Evolutionary conservation across 1,140 invertebrate genomes (phyloP).

Genomic region (Mamestra configurata): DNA sequence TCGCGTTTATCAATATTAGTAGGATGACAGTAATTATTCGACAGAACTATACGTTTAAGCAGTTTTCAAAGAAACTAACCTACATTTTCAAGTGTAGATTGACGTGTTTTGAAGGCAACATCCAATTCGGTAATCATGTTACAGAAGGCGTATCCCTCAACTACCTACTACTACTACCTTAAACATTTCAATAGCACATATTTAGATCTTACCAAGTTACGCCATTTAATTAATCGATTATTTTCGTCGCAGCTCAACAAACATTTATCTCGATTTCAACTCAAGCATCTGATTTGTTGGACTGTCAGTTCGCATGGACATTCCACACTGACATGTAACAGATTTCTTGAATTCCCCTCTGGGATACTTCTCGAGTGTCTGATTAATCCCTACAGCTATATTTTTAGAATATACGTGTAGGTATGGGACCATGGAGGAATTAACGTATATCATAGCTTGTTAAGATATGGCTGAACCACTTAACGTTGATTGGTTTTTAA

Average conservation of each 20-base stretch:
- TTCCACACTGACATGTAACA: slow-evolving; percentile 45
- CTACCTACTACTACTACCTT: neutral
- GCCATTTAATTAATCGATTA: slow-evolving; percentile 33
- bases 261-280: slow-evolving; percentile 24
- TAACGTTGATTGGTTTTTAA: slow-evolving; percentile 50
- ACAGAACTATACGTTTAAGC: too few species aligned
- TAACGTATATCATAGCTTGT: slow-evolving; percentile 48
- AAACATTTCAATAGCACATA: neutral
- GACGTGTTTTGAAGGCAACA: neutral
- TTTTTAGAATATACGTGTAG: slow-evolving; percentile 47
- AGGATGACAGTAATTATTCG: too few species aligned
- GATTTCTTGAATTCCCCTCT: slow-evolving; percentile 40
- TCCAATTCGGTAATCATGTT: neutral
- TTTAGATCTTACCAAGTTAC: neutral
- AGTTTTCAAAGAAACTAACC: too few species aligned
- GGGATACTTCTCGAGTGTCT: slow-evolving; percentile 35
- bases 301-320: slow-evolving; percentile 39
- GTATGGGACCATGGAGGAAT: slow-evolving; percentile 31
- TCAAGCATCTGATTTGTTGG: slow-evolving; percentile 40
- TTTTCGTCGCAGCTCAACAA: slow-evolving; percentile 25
- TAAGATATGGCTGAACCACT: slow-evolving; percentile 46
- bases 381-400: slow-evolving; percentile 46
- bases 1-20: too few species aligned
- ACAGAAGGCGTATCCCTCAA: neutral
- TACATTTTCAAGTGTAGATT: neutral